A percentile compares a stretch with the other conserved stretches of the same genome.
phyloP scores from a whole-genome alignment of 2,888 invertebrate genomes.

The Dryomyza anilis region DNA sequence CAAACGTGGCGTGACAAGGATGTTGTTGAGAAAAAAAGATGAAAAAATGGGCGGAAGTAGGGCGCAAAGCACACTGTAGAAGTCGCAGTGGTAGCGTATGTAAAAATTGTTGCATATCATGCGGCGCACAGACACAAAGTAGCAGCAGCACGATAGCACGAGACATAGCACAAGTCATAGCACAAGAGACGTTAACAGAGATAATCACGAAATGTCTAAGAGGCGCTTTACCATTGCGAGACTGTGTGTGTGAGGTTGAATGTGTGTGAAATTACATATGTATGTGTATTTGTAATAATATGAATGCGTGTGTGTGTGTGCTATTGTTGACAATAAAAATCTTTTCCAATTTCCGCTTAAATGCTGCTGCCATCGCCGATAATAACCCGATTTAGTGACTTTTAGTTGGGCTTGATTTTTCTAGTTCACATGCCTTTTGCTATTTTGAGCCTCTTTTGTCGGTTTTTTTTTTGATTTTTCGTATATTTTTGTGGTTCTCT shows the following conservation, averaged over 20 bases:
- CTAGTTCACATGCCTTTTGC: not conserved
- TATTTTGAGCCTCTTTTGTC: not conserved
- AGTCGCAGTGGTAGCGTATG: no score
- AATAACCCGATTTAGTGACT: constrained; percentile 20
- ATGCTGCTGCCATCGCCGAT: constrained; percentile 6
- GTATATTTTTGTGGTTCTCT: not conserved
- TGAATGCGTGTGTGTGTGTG: not conserved
- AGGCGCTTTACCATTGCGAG: no score
- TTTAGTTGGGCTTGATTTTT: not conserved
- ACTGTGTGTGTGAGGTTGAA: not conserved
- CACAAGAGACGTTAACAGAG: no score
- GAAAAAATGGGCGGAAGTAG: no score
- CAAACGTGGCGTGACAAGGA: not conserved
- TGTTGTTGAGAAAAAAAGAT: no score
- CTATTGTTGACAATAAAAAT: constrained; percentile 19
- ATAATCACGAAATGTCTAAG: not conserved
- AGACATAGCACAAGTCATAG: no score
- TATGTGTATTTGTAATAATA: not conserved
- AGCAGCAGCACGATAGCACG: no score
- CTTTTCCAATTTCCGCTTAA: constrained; percentile 18
- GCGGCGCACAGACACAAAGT: no score
- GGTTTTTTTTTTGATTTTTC: not conserved
- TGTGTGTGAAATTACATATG: constrained; percentile 5
- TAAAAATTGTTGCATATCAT: no score
- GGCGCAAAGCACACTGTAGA: no score